phyloP scores from a whole-genome alignment of 1,140 invertebrate genomes.

The Drosophila takahashii region DNA sequence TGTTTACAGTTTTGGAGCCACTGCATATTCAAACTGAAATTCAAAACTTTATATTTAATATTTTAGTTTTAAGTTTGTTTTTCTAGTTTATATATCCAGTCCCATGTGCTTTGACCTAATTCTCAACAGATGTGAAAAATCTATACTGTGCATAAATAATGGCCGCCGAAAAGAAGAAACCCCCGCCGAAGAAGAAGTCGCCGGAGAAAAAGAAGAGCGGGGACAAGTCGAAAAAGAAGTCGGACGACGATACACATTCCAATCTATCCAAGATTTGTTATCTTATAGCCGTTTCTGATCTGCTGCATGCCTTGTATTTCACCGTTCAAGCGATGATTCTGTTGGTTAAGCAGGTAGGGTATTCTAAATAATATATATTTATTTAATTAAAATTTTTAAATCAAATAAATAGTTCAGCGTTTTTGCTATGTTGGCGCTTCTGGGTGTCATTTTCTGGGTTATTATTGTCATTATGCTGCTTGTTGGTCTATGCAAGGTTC shows the following conservation, averaged over 20 bases:
- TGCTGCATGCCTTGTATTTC: slow-evolving; percentile 60
- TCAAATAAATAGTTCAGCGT: slow-evolving; percentile 36
- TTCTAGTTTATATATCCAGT: not conserved
- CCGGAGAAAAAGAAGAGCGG: not conserved
- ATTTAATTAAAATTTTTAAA: not conserved
- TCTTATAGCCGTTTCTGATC: slow-evolving; percentile 46
- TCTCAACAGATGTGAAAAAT: slow-evolving; percentile 15
- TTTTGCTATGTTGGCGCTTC: slow-evolving; percentile 43
- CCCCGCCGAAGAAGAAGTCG: slow-evolving; percentile 16
- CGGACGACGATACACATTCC: no score
- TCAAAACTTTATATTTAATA: not conserved
- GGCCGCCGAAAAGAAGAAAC: slow-evolving; percentile 46
- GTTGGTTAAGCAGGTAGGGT: slow-evolving; percentile 39
- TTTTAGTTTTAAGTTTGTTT: not conserved
- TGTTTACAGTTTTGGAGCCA: slow-evolving; percentile 6
- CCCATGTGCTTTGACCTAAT: slow-evolving; percentile 43
- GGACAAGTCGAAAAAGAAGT: not conserved
- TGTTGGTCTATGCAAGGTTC: slow-evolving; percentile 60
- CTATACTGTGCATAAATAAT: slow-evolving; percentile 31
- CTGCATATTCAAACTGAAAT: not conserved
- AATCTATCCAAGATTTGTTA: slow-evolving; percentile 47
- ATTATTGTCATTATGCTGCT: slow-evolving; percentile 51
- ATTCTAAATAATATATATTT: not conserved
- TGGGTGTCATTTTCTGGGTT: slow-evolving; percentile 65
- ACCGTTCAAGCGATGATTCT: slow-evolving; percentile 46